Evolutionary conservation across 2,888 invertebrate species (phyloP), one percentile per base, ranked within the genome.

Genomic region (Ophion slaviceki): DNA sequence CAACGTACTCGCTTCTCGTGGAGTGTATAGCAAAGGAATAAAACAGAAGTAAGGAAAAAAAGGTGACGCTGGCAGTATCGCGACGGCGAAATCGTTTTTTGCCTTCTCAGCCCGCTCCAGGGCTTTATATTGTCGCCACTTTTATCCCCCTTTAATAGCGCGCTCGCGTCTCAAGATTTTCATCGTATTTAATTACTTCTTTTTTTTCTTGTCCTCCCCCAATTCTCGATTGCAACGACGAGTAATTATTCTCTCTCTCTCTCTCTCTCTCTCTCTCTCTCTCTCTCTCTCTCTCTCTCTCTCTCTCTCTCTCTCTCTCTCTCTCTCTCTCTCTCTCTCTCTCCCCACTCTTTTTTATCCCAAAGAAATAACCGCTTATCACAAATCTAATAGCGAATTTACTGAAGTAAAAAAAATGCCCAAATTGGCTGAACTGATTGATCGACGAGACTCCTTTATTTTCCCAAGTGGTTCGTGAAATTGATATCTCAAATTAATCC

Each of bases 11-110:
- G 53, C 24, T 70, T 78, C 17, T 78, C 24, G 77, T 32, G 40
- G 70, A 68, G 74, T 61, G 45, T 72, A 47, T 10, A 14, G 47
- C 47, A 47, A 47, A 47, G 14, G 11, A 24, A 20, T 74, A 45
- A 36, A 40, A 28, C 8, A 24, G 17, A 59, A 10, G 17, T 4
- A 32, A 32, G 45, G 20, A 40, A 53, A 82, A 67, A 59, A 70
- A 45, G 77, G 47, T 64, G 71, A 79, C 45, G 66, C 67, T 59
- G 28, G 14, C 14, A 10, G 62, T 67, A 72, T 75, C 84, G 75
- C 84, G 11, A 71, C 64, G 36, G 28, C 53, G 64, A 83, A 79
- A 74, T 79, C 74, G 79, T 64, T 82, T 61, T 47, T 83, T 53
- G 59, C 62, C 24, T 70, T 59, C 45, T 78, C 68, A 10, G 17